Conservation (phyloP, 2,113 vertebrate species). For the Orcinus orca region DNA sequence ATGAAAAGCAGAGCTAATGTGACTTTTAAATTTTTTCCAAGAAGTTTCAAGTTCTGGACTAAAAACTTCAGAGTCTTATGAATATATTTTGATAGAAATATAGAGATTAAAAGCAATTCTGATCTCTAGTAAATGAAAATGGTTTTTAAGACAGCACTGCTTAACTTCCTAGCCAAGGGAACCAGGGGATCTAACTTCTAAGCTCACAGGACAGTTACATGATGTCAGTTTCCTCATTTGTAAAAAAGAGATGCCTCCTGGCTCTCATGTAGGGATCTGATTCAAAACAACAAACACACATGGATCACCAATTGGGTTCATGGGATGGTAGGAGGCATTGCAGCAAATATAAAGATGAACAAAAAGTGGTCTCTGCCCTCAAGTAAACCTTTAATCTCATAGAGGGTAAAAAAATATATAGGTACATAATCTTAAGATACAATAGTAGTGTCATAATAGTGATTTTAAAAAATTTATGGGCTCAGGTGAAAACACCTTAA, state of each 20-base stretch:
- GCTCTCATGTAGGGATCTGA: not conserved
- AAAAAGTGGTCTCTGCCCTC: not conserved
- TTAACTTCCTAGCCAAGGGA: not conserved
- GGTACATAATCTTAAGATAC: not conserved
- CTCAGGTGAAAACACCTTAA: not conserved
- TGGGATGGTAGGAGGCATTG: rapidly evolving
- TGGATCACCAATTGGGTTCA: not conserved
- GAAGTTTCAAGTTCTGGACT: not conserved
- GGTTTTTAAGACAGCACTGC: not conserved
- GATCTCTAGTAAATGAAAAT: not conserved
- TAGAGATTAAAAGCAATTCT: not conserved
- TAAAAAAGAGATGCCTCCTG: not conserved
- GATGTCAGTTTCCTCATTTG: not conserved
- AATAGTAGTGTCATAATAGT: not conserved
- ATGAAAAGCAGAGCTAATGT: not conserved
- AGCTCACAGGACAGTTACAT: not conserved
- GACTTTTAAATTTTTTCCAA: not conserved
- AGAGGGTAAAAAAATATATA: not conserved
- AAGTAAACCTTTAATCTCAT: not conserved
- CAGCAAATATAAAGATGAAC: not conserved
- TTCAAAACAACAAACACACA: not conserved
- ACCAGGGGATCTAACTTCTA: not conserved
- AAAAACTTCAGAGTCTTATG: not conserved
- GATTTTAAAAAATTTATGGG: not conserved
- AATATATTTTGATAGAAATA: not conserved